Evolutionary conservation across 1,140 invertebrate genomes (phyloP).

Genomic region (Zophobas morio): DNA sequence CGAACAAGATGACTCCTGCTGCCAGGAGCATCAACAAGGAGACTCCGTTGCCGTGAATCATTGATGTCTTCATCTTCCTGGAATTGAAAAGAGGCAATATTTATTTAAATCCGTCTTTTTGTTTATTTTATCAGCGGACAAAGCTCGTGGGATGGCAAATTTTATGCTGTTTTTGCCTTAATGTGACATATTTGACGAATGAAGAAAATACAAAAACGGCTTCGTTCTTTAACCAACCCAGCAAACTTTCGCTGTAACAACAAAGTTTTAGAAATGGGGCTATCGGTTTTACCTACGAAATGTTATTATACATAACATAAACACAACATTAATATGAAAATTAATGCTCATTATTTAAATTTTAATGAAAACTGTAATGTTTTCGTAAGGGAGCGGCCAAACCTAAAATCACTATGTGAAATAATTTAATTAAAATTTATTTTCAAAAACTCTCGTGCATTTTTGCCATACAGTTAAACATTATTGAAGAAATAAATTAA

Average conservation of each 20-base stretch:
- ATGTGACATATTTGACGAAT: slow-evolving; percentile 31
- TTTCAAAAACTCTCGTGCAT: too few relatives aligned
- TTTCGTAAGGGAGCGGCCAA: too few relatives aligned
- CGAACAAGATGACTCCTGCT: slow-evolving; percentile 53
- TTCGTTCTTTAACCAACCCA: slow-evolving; percentile 6
- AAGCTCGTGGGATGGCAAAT: not conserved
- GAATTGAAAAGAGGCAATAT: slow-evolving; percentile 50
- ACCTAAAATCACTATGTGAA: too few relatives aligned
- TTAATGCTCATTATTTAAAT: too few relatives aligned
- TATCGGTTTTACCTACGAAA: too few relatives aligned
- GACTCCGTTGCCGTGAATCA: slow-evolving; percentile 41
- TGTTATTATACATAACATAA: too few relatives aligned
- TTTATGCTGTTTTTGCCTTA: slow-evolving; percentile 17
- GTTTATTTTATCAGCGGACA: slow-evolving; percentile 5
- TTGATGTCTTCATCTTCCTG: slow-evolving; percentile 56
- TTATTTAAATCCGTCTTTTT: slow-evolving; percentile 21
- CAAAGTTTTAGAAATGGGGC: too few relatives aligned
- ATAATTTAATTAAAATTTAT: too few relatives aligned
- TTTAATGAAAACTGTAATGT: too few relatives aligned
- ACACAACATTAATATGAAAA: too few relatives aligned
- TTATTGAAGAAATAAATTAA: too few relatives aligned
- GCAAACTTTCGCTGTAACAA: not conserved
- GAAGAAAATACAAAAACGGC: slow-evolving; percentile 24
- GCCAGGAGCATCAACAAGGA: slow-evolving; percentile 51
- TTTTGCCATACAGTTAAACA: too few relatives aligned